Percentiles rank a stretch among this genome's conserved stretches.
phyloP scores from a whole-genome alignment of 2,797 vertebrate genomes.

The Enteromius trimaculatus region DNA sequence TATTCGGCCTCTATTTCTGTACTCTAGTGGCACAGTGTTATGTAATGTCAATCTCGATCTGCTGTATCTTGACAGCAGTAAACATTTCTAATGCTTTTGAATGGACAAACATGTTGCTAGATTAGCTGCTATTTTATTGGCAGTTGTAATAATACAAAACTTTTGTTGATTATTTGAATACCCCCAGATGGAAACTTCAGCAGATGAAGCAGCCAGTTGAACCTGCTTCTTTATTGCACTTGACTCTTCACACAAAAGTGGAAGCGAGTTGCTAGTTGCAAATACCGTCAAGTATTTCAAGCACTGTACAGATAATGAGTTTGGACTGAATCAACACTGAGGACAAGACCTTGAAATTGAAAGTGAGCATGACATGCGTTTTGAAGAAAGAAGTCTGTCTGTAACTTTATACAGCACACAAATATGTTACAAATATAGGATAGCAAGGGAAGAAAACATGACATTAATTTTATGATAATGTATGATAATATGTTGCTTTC shows the following conservation, averaged over 20 bases:
- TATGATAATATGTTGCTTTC: neutral
- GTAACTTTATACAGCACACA: neutral
- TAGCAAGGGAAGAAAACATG: neutral
- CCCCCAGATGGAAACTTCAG: neutral
- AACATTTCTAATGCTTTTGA: neutral
- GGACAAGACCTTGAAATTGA: conserved; percentile 16
- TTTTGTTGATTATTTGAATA: neutral
- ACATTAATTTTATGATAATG: neutral
- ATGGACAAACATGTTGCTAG: neutral
- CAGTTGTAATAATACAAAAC: neutral
- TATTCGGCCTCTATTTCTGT: neutral
- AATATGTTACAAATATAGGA: neutral
- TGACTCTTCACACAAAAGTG: conserved; percentile 1
- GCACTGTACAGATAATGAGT: neutral
- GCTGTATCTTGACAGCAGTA: neutral
- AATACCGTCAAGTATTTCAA: conserved; percentile 24
- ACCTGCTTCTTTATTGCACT: conserved; percentile 4
- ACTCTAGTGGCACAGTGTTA: conserved; percentile 44
- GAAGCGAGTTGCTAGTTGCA: neutral
- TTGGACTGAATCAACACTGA: conserved; percentile 2
- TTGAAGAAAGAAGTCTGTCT: neutral
- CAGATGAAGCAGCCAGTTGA: conserved; percentile 1
- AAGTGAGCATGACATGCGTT: neutral
- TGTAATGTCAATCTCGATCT: conserved; percentile 15
- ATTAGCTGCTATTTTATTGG: neutral